Evolutionary conservation across 2,888 invertebrate species (phyloP).

Genomic region (Tenthredo notha): DNA sequence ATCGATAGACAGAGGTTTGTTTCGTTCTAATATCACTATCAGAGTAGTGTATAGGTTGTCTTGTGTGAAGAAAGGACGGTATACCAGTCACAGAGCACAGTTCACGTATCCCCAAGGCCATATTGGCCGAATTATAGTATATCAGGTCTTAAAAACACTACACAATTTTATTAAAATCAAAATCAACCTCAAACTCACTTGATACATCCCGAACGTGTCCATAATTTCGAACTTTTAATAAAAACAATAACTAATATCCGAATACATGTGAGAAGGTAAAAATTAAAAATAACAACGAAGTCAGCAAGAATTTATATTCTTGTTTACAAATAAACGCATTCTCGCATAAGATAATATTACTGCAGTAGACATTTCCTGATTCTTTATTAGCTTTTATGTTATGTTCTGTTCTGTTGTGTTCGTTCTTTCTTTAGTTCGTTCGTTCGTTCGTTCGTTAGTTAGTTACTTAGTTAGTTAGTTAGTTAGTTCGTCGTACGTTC

Average conservation of each 20-base stretch:
- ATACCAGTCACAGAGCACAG: neutral
- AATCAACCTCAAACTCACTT: slow-evolving; percentile 71
- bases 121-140: slow-evolving; percentile 61
- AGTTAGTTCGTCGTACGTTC: slow-evolving; percentile 30
- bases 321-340: slow-evolving; percentile 52
- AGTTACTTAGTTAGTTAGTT: neutral
- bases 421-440: too few relatives aligned
- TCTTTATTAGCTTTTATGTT: neutral
- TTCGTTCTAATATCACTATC: slow-evolving; percentile 3
- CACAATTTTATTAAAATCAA: neutral
- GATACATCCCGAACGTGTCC: slow-evolving; percentile 77
- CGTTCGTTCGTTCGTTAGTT: slow-evolving; percentile 30
- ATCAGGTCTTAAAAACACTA: slow-evolving; percentile 7
- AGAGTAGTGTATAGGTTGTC: neutral
- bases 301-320: slow-evolving; percentile 15
- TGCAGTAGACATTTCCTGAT: slow-evolving; percentile 44
- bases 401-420: neutral
- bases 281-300: neutral
- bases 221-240: slow-evolving; percentile 63
- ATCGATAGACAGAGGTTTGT: neutral
- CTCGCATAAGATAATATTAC: neutral
- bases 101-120: slow-evolving; percentile 66
- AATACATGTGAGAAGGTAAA: neutral
- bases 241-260: neutral
- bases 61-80: slow-evolving; percentile 23